Percentiles rank a stretch among this genome's conserved stretches.
Conservation (phyloP, 2,888 invertebrate species). For the Myathropa florea region DNA sequence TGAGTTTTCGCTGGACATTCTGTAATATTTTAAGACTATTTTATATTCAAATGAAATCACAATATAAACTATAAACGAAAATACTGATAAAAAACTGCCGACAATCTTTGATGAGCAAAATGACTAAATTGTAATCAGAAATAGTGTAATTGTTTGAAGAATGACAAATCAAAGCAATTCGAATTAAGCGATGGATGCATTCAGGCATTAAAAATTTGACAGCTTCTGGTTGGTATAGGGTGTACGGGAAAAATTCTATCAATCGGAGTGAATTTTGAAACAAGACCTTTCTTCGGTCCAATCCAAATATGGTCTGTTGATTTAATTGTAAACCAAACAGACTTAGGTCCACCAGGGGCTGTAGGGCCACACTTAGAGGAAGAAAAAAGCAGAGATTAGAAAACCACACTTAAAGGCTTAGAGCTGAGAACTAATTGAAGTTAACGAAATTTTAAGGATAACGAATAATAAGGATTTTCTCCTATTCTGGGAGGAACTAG, state of each 20-base stretch:
- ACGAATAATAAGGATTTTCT: too few species aligned
- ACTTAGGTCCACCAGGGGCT: too few species aligned
- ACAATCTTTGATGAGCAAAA: neutral
- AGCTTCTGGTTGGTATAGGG: neutral
- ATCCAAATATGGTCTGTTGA: too few species aligned
- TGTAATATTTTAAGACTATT: neutral
- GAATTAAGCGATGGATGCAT: neutral
- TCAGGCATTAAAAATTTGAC: neutral
- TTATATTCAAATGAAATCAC: neutral
- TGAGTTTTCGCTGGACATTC: slow-evolving; percentile 33
- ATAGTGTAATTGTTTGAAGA: neutral
- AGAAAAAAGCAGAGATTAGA: too few species aligned
- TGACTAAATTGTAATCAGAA: neutral
- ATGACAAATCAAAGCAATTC: neutral
- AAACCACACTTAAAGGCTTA: too few species aligned
- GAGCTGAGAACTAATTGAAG: too few species aligned
- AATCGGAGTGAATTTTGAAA: too few species aligned
- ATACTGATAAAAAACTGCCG: slow-evolving; percentile 6
- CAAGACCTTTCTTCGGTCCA: too few species aligned
- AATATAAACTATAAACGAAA: neutral
- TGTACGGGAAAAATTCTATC: neutral
- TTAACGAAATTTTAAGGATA: too few species aligned
- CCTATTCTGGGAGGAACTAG: too few species aligned
- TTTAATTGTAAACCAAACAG: too few species aligned
- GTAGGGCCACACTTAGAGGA: too few species aligned